phyloP scores from a whole-genome alignment of 2,888 invertebrate genomes.

The Crossocerus cetratus region DNA sequence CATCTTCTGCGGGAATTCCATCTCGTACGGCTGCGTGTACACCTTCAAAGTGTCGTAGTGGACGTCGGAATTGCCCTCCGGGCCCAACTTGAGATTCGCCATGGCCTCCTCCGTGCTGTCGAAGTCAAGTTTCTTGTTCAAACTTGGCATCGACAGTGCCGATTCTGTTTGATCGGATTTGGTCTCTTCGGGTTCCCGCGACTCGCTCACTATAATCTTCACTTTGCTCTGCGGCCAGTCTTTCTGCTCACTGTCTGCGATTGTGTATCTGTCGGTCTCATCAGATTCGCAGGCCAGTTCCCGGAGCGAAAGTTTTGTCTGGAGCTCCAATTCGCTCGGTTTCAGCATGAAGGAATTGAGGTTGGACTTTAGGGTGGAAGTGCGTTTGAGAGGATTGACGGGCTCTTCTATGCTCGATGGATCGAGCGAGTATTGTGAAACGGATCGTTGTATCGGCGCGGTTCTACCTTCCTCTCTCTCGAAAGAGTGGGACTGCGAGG shows the following conservation, averaged over 20 bases:
- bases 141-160: slow-evolving; percentile 32
- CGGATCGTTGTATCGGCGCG: slow-evolving; percentile 17
- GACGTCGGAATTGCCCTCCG: slow-evolving; percentile 4
- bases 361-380: slow-evolving; percentile 62
- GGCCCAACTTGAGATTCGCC: slow-evolving; percentile 36
- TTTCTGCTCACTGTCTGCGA: slow-evolving; percentile 18
- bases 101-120: slow-evolving; percentile 50
- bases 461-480: slow-evolving; percentile 10
- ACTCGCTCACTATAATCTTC: slow-evolving; percentile 69
- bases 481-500: background rate
- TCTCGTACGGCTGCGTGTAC: slow-evolving; percentile 35
- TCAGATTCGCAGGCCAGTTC: slow-evolving; percentile 26
- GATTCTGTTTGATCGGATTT: slow-evolving; percentile 43
- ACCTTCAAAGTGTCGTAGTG: slow-evolving; percentile 39
- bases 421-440: slow-evolving; percentile 22
- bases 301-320: slow-evolving; percentile 37
- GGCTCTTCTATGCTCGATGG: slow-evolving; percentile 31
- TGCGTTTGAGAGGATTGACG: slow-evolving; percentile 60
- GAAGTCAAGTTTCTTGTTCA: slow-evolving; percentile 56
- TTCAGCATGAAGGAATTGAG: slow-evolving; percentile 59
- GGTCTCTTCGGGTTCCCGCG: slow-evolving; percentile 41
- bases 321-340: slow-evolving; percentile 33
- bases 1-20: slow-evolving; percentile 16
- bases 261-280: slow-evolving; percentile 35
- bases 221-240: slow-evolving; percentile 56